Evolutionary conservation across 2,888 invertebrate genomes (phyloP).

Genomic region (Drosophila aldrichi): DNA sequence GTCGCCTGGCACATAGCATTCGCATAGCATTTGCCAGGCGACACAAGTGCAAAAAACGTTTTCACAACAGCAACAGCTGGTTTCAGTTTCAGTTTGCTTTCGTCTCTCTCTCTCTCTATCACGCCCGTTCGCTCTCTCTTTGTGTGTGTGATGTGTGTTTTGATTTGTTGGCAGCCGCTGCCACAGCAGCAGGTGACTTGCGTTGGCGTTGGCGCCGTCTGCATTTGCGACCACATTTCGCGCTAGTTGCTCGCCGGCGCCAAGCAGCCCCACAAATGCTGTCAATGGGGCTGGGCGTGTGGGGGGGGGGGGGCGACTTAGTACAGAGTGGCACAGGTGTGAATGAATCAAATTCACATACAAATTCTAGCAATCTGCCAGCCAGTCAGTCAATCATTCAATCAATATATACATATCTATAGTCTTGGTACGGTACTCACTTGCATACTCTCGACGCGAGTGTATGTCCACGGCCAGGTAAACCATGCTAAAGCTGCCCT

Average conservation of each 20-base stretch:
- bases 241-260: conserved; percentile 56
- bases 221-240: conserved; percentile 66
- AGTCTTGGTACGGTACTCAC: conserved; percentile 87
- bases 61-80: conserved; percentile 57
- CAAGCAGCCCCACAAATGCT: conserved; percentile 62
- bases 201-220: conserved; percentile 40
- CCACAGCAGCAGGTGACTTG: conserved; percentile 45
- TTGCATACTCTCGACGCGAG: conserved; percentile 96
- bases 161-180: conserved; percentile 58
- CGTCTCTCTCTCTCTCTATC: not conserved
- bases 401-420: conserved; percentile 5
- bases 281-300: not conserved
- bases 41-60: conserved; percentile 27
- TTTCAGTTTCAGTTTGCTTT: conserved; percentile 35
- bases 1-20: conserved; percentile 33
- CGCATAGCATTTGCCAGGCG: conserved; percentile 25
- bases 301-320: not conserved
- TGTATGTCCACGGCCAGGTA: conserved; percentile 97
- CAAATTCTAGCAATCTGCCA: not conserved
- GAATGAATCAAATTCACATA: not conserved
- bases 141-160: conserved; percentile 20
- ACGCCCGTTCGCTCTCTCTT: not conserved
- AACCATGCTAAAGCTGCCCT: conserved; percentile 98
- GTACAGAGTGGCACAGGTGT: conserved; percentile 6
- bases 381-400: not conserved